Evolutionary conservation across 1,140 invertebrate genomes (phyloP).

Genomic region (Drosophila tani): DNA sequence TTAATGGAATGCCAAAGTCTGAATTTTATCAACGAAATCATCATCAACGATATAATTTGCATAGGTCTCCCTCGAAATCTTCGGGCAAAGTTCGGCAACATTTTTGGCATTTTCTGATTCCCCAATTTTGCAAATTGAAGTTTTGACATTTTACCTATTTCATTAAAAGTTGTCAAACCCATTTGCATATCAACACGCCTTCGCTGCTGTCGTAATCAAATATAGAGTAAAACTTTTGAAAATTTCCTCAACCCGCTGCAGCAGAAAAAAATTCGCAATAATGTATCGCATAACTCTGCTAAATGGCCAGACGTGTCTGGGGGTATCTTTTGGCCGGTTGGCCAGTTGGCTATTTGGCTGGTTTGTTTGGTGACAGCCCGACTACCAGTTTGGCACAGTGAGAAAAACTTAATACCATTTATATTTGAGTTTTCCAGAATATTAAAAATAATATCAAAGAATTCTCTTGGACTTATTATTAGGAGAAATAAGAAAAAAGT

Average conservation of each 20-base stretch:
- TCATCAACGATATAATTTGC: neutral
- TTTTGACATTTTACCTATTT: conserved; percentile 45
- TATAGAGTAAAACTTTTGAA: conserved; percentile 43
- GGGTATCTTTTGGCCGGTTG: conserved; percentile 22
- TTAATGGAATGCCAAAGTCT: conserved; percentile 15
- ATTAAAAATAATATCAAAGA: too few relatives aligned
- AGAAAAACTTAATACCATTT: neutral
- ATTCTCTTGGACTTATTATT: too few relatives aligned
- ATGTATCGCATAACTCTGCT: conserved; percentile 65
- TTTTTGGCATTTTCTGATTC: conserved; percentile 31
- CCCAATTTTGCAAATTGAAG: conserved; percentile 23
- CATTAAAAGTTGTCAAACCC: conserved; percentile 28
- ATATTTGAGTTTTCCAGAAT: too few relatives aligned
- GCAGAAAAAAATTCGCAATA: conserved; percentile 48
- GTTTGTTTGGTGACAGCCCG: conserved; percentile 31
- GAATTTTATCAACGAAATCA: conserved; percentile 5
- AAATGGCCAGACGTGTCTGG: conserved; percentile 67
- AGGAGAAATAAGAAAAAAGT: too few relatives aligned
- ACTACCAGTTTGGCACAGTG: conserved; percentile 27
- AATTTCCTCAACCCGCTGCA: conserved; percentile 37
- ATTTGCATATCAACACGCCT: conserved; percentile 36
- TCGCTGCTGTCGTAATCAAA: conserved; percentile 47
- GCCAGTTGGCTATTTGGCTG: conserved; percentile 26
- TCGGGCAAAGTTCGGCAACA: conserved; percentile 5
- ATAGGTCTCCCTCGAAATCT: neutral